Evolutionary conservation across 2,113 vertebrate genomes (phyloP), one percentile per base, ranked within the genome.

Genomic region (Danionella cerebrum): DNA sequence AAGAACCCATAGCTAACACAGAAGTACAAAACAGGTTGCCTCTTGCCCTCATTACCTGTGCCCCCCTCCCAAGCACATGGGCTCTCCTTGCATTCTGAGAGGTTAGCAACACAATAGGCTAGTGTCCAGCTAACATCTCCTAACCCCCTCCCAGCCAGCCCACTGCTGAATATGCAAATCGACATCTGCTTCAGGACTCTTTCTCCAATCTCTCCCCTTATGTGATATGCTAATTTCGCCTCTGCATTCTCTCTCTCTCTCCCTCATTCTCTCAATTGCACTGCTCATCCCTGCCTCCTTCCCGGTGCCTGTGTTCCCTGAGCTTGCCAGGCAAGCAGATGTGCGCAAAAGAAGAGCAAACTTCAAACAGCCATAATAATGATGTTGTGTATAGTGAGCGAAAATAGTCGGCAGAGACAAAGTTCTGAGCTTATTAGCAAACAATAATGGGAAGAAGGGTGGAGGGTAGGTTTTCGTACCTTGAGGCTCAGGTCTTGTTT

Each of bases 151-250:
- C 71, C 60, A 76, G 21, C 72, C 80, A 73, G 79, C 79, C 79
- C 74, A 2, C 73, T 44, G 76, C 79, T 79, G 84, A 86, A 86
- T 88, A 89, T 89, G 88, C 80, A 89, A 88, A 88, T 86, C 79
- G 74, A 86, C 86, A 89, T 89, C 86, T 88, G 88, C 86, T 87
- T 81, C 74, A 71, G 82, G 81, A 83, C 74, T 82, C 81, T 82
- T 80, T 82, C 84, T 85, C 78, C 76, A 84, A 77, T 78, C 79
- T 71, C 82, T 82, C 80, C 72, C 82, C 82, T 82, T 85, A 84
- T 85, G 83, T 86, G 84, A 84, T 86, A 87, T 86, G 83, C 82
- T 82, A 89, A 89, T 88, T 71, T 65, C 36, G 76, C 59, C 41
- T 55, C 47, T 41, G 45, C 48, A 13, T 39, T 31, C 62, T 18